Conservation (phyloP, 1,140 invertebrate genomes). For the Dinoponera quadriceps region DNA sequence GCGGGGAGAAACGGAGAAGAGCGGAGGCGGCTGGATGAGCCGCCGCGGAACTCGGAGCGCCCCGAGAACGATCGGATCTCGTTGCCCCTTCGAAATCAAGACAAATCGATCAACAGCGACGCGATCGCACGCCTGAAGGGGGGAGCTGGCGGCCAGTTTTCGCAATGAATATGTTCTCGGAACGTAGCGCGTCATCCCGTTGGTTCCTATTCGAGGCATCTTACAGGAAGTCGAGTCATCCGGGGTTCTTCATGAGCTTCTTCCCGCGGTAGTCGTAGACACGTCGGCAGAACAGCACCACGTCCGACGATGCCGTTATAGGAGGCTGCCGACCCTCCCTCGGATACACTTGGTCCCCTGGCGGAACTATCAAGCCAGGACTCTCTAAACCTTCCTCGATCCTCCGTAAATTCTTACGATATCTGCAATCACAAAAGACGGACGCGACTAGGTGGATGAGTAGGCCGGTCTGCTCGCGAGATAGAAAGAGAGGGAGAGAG, state of each 20-base stretch:
- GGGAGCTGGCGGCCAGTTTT: slow-evolving; percentile 79
- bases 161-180: slow-evolving; percentile 73
- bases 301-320: slow-evolving; percentile 91
- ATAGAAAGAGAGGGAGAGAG: background rate
- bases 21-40: background rate
- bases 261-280: slow-evolving; percentile 97
- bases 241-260: slow-evolving; percentile 90
- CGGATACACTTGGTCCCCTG: slow-evolving; percentile 85
- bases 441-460: slow-evolving; percentile 20
- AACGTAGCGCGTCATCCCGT: slow-evolving; percentile 76
- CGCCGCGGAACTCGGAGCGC: background rate
- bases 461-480: background rate
- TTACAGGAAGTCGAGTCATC: slow-evolving; percentile 85
- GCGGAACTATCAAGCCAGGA: slow-evolving; percentile 87
- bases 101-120: slow-evolving; percentile 61
- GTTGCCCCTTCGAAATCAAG: slow-evolving; percentile 53
- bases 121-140: slow-evolving; percentile 66
- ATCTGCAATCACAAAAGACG: slow-evolving; percentile 83
- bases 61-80: slow-evolving; percentile 41
- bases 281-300: slow-evolving; percentile 96
- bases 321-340: slow-evolving; percentile 88
- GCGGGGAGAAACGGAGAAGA: background rate
- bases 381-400: slow-evolving; percentile 88
- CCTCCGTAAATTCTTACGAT: slow-evolving; percentile 88
- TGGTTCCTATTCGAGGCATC: slow-evolving; percentile 74